These are phyloP conservation scores for Drosophila paranaensis DNA, from an alignment of 2,888 invertebrate genomes.

Conservation along the genomic window DNA sequence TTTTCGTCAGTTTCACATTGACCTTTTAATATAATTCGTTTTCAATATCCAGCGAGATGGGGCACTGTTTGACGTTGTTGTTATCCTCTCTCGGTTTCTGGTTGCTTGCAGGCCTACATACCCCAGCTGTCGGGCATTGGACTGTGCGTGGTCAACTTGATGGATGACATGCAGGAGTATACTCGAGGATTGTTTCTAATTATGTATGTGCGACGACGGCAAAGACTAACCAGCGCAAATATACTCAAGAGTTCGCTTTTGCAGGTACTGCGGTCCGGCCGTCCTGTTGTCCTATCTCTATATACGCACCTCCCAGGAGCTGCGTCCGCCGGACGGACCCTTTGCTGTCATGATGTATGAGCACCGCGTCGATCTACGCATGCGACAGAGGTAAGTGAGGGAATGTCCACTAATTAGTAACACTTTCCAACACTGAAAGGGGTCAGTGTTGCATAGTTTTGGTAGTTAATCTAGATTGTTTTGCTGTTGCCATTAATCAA, in stretches of 20 bases:
- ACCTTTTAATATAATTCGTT: conserved; percentile 25
- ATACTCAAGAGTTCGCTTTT: conserved; percentile 1
- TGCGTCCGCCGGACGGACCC: conserved; percentile 86
- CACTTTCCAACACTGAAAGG: neutral
- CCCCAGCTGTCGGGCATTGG: conserved; percentile 87
- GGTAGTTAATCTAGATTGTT: neutral
- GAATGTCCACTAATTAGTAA: too few relatives aligned
- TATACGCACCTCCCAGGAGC: conserved; percentile 88
- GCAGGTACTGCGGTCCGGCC: conserved; percentile 84
- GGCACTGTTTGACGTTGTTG: neutral
- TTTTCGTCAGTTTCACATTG: conserved; percentile 25
- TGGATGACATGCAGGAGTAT: conserved; percentile 89
- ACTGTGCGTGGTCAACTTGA: conserved; percentile 88
- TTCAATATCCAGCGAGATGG: neutral
- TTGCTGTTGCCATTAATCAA: neutral
- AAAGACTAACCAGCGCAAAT: neutral
- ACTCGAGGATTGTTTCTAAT: conserved; percentile 88
- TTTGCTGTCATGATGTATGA: conserved; percentile 87
- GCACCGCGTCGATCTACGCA: conserved; percentile 84
- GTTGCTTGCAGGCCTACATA: conserved; percentile 85
- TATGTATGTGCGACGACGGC: conserved; percentile 86
- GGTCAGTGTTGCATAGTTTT: neutral
- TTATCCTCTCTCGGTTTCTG: neutral
- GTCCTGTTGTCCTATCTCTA: conserved; percentile 88
- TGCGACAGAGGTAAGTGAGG: conserved; percentile 82